phyloP scores from a whole-genome alignment of 2,888 invertebrate species.

The Eubasilissa splendida region DNA sequence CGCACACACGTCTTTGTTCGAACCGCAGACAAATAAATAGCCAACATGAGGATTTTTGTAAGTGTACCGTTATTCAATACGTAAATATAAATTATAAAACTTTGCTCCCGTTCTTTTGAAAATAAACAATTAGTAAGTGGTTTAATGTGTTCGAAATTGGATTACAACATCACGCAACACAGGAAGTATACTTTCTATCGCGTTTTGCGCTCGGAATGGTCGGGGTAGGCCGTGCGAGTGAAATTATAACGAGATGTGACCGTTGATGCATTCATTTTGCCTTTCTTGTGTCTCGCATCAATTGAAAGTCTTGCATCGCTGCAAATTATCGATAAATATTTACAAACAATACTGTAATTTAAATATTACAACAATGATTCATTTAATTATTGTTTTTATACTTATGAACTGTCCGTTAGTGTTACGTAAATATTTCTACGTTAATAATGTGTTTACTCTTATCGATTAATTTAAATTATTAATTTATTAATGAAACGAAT shows the following conservation, averaged over 20 bases:
- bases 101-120: neutral
- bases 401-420: neutral
- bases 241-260: neutral
- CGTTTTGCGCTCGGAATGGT: constrained; percentile 14
- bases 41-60: constrained; percentile 54
- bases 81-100: neutral
- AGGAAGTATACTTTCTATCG: constrained; percentile 32
- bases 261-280: neutral
- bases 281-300: neutral
- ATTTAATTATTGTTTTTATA: too few relatives aligned
- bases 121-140: neutral
- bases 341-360: too few relatives aligned
- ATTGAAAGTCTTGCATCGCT: too few relatives aligned
- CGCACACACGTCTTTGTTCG: constrained; percentile 36
- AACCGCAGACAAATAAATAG: constrained; percentile 21
- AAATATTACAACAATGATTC: too few relatives aligned
- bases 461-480: too few relatives aligned
- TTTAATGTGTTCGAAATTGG: neutral
- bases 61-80: constrained; percentile 44
- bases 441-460: too few relatives aligned
- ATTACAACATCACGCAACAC: neutral
- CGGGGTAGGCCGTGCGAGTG: constrained; percentile 4
- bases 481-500: too few relatives aligned
- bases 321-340: too few relatives aligned
- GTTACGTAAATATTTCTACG: neutral